Evolutionary conservation across 2,888 invertebrate species (phyloP).

Genomic region (Lasioglossum pauxillum): DNA sequence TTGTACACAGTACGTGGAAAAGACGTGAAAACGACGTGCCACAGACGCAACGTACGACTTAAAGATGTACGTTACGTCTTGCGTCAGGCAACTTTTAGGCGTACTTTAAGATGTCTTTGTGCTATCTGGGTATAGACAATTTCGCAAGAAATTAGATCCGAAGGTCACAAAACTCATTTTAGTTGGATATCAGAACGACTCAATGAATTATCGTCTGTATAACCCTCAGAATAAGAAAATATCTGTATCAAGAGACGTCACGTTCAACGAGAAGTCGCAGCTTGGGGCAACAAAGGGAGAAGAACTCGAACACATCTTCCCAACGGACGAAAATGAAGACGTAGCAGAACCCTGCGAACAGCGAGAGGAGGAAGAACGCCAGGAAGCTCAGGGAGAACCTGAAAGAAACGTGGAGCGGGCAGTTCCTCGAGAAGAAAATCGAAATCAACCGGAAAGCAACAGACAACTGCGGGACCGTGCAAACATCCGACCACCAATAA

Average conservation of each 20-base stretch:
- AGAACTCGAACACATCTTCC: background rate
- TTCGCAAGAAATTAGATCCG: background rate
- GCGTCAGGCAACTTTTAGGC: too few relatives aligned
- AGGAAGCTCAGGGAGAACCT: background rate
- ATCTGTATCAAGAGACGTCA: background rate
- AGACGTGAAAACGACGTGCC: too few relatives aligned
- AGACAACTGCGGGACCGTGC: too few relatives aligned
- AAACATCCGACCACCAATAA: background rate
- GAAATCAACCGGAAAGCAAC: too few relatives aligned
- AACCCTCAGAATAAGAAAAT: background rate
- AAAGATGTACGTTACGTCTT: too few relatives aligned
- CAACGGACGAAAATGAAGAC: background rate
- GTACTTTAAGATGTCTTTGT: too few relatives aligned
- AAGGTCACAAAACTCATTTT: background rate
- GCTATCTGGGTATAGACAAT: background rate
- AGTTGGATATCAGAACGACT: constrained; percentile 14
- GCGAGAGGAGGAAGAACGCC: background rate
- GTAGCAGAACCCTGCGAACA: background rate
- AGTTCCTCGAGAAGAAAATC: background rate
- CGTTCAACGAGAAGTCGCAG: constrained; percentile 1
- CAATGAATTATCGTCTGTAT: background rate
- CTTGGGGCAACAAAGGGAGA: background rate
- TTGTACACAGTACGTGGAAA: too few relatives aligned
- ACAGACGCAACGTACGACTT: too few relatives aligned
- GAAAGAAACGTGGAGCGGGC: background rate